Percentiles rank a stretch among this genome's conserved stretches.
Conservation (phyloP, 2,113 vertebrate genomes). For the Aspiorhynchus laticeps region DNA sequence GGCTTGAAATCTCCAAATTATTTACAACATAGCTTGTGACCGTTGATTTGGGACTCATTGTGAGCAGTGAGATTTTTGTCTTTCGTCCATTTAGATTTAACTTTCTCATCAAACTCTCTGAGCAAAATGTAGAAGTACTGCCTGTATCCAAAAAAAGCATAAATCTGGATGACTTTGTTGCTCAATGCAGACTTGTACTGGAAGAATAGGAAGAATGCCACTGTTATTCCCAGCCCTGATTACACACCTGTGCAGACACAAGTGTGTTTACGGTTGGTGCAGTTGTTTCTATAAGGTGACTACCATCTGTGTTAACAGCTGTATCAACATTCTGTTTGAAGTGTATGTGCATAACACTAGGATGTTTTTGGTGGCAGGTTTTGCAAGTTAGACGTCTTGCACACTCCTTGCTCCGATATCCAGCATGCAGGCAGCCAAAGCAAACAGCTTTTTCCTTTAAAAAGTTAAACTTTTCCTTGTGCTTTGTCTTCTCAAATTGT, state of each 20-base stretch:
- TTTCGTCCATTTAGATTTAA: constrained; percentile 13
- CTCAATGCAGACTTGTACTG: constrained; percentile 20
- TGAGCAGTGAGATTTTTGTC: not conserved
- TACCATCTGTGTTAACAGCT: no score
- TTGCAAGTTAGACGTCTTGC: no score
- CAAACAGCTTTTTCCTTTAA: constrained; percentile 26
- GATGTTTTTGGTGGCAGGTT: no score
- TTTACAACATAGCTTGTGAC: not conserved
- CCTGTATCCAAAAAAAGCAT: constrained; percentile 38
- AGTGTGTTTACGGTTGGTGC: constrained; percentile 9
- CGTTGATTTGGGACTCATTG: not conserved
- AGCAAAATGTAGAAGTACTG: constrained; percentile 38
- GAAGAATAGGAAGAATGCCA: constrained; percentile 16
- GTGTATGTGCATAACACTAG: constrained; percentile 6
- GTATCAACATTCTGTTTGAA: not conserved
- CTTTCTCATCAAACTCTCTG: constrained; percentile 21
- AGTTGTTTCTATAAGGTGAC: not conserved
- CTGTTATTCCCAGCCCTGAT: not conserved
- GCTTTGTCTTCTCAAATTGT: not conserved
- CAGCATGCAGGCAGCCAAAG: constrained; percentile 26
- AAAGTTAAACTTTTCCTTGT: constrained; percentile 16
- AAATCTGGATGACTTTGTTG: constrained; percentile 17
- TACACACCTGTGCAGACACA: constrained; percentile 34
- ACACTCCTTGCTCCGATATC: constrained; percentile 1
- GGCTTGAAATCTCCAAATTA: not conserved